Evolutionary conservation across 2,797 vertebrate genomes (phyloP).

Genomic region (Hephaestus fuliginosus): DNA sequence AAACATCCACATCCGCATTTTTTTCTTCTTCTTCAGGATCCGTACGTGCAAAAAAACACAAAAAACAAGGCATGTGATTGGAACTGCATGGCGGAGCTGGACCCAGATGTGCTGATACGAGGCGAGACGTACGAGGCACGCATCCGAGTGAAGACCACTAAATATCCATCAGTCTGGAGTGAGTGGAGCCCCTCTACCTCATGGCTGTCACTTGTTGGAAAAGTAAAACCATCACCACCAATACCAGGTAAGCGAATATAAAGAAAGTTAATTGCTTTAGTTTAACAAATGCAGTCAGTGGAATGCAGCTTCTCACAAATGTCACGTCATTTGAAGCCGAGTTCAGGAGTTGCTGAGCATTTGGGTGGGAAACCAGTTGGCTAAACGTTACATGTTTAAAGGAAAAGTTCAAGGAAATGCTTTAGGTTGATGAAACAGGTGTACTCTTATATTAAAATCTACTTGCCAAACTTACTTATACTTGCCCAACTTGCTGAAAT

Average conservation of each 20-base stretch:
- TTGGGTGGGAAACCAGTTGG: background rate
- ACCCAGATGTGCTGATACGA: background rate
- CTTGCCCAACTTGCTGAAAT: background rate
- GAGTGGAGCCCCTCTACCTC: slow-evolving; percentile 68
- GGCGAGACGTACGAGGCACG: slow-evolving; percentile 48
- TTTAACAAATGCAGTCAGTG: background rate
- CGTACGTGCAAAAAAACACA: accelerated
- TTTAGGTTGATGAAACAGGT: too few relatives aligned
- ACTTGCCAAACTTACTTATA: too few relatives aligned
- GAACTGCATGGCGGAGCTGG: accelerated
- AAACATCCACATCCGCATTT: background rate
- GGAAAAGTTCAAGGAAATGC: too few relatives aligned
- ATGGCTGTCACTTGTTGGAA: slow-evolving; percentile 53
- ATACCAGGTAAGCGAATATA: background rate
- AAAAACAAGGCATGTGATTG: accelerated
- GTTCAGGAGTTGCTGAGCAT: background rate
- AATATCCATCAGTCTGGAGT: slow-evolving; percentile 59
- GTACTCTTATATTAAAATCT: too few relatives aligned
- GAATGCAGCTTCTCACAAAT: background rate
- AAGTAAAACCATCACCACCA: accelerated
- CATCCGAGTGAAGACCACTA: slow-evolving; percentile 17
- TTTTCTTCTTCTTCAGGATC: slow-evolving; percentile 39
- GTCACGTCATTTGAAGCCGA: background rate
- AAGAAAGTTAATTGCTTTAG: background rate
- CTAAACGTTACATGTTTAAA: background rate